A percentile compares a stretch with the other conserved stretches of the same genome.
These are phyloP conservation scores for Trissonchulus latispiculum DNA, from an alignment of 2,888 invertebrate species.

Conservation along the genomic window DNA sequence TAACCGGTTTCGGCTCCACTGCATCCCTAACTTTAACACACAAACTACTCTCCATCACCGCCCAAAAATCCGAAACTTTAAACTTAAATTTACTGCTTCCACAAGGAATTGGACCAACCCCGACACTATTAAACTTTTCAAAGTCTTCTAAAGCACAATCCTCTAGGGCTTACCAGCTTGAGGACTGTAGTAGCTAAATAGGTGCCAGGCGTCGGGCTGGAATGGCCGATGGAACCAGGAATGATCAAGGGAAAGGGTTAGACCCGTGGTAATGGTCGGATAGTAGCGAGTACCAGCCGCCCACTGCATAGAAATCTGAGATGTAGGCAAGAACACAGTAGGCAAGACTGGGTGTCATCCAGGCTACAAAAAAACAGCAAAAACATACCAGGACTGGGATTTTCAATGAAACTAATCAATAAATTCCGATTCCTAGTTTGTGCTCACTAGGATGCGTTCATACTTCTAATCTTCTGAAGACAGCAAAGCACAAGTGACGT, in stretches of 20 bases:
- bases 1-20: no score
- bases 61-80: not conserved
- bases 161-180: not conserved
- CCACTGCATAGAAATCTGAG: constrained; percentile 44
- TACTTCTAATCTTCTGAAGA: no score
- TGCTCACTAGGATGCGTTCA: no score
- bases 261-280: constrained; percentile 32
- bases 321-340: constrained; percentile 47
- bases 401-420: no score
- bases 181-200: not conserved
- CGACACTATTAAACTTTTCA: no score
- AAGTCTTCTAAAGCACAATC: not conserved
- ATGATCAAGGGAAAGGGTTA: constrained; percentile 47
- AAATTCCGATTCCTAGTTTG: no score
- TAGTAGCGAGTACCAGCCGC: constrained; percentile 30
- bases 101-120: not conserved
- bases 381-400: no score
- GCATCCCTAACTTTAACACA: not conserved
- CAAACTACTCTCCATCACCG: not conserved
- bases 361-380: not conserved
- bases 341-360: constrained; percentile 38
- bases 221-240: constrained; percentile 46
- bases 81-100: not conserved
- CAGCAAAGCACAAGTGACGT: no score
- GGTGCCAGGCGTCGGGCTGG: not conserved